These are phyloP conservation scores for Drosophila macrothrix DNA, from an alignment of 2,888 invertebrate genomes.

Conservation along the genomic window DNA sequence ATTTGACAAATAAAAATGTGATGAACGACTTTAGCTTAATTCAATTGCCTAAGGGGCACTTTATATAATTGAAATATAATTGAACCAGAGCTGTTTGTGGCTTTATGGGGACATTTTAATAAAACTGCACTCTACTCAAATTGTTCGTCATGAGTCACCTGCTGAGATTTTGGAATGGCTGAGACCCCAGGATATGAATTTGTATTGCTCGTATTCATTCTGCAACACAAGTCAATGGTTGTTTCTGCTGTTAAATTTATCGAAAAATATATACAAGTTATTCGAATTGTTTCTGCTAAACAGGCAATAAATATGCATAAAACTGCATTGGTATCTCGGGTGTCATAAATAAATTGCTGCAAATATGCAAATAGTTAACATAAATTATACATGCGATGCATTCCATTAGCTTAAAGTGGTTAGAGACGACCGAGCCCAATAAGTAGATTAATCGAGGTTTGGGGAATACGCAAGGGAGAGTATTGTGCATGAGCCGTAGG, in stretches of 20 bases:
- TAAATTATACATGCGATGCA: slow-evolving; percentile 41
- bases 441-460: background rate
- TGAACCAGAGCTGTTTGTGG: background rate
- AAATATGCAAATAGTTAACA: slow-evolving; percentile 54
- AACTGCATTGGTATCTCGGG: background rate
- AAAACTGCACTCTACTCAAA: background rate
- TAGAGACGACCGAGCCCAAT: background rate
- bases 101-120: background rate
- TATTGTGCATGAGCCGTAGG: background rate
- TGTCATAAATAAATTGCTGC: slow-evolving; percentile 52
- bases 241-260: background rate
- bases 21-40: no score
- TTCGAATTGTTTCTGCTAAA: background rate
- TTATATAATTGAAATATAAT: background rate
- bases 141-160: background rate
- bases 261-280: background rate
- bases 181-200: background rate
- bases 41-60: no score
- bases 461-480: background rate
- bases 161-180: background rate
- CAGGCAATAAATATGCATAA: slow-evolving; percentile 1
- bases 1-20: no score
- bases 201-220: background rate
- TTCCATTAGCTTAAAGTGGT: slow-evolving; percentile 51
- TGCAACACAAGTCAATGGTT: background rate